phyloP scores from a whole-genome alignment of 2,113 vertebrate species.

The Electrona antarctica region DNA sequence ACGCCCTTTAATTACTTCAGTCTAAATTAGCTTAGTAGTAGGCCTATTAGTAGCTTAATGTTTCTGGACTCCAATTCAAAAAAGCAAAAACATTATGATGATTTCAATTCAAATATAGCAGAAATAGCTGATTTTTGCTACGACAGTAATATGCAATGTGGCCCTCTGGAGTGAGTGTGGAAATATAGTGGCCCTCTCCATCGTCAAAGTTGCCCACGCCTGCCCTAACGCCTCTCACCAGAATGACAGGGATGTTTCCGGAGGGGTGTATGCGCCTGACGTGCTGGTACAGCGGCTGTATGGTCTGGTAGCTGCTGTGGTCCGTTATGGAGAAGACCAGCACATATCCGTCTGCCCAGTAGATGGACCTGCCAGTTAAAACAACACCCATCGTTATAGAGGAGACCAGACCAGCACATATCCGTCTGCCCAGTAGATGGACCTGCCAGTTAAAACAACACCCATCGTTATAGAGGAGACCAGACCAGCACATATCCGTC shows the following conservation, averaged over 20 bases:
- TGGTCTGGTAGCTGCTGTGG: slow-evolving; percentile 84
- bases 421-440: slow-evolving; percentile 94
- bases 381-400: slow-evolving; percentile 73
- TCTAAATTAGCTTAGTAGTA: no score
- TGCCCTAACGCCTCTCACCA: slow-evolving; percentile 54
- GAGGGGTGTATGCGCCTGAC: slow-evolving; percentile 89
- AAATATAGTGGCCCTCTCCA: no score
- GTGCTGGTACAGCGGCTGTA: slow-evolving; percentile 90
- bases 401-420: slow-evolving; percentile 89
- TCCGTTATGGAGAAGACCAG: slow-evolving; percentile 93
- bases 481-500: slow-evolving; percentile 91
- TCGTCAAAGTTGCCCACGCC: no score
- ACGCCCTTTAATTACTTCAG: no score
- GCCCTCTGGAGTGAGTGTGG: no score
- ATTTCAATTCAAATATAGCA: no score
- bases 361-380: slow-evolving; percentile 84
- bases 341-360: slow-evolving; percentile 94
- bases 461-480: slow-evolving; percentile 93
- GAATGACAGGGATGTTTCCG: slow-evolving; percentile 88
- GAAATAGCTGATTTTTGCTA: no score
- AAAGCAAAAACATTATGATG: no score
- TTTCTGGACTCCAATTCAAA: no score
- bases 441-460: slow-evolving; percentile 71
- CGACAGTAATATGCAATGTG: no score
- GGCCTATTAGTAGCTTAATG: no score